These are phyloP conservation scores for Atrina japonica DNA, from an alignment of 2,888 invertebrate genomes.

Conservation along the genomic window DNA sequence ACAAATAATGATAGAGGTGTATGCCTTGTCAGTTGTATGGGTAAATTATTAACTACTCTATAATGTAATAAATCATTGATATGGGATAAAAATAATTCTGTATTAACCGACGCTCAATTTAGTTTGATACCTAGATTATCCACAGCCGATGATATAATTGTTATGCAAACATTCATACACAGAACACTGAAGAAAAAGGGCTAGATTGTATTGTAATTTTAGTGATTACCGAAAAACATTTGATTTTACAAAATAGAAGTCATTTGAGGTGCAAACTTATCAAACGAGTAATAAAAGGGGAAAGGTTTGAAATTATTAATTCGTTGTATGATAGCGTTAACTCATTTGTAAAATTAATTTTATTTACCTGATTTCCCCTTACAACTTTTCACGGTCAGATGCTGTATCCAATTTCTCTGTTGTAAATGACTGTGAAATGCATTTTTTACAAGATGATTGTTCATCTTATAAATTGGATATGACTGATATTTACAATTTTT, in stretches of 20 bases:
- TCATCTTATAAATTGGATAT: too few species aligned
- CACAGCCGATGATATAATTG: slow-evolving; percentile 1
- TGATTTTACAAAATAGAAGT: not conserved
- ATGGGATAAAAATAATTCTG: not conserved
- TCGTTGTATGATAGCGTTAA: not conserved
- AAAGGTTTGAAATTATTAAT: not conserved
- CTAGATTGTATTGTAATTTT: not conserved
- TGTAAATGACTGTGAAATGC: too few species aligned
- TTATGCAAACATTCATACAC: not conserved
- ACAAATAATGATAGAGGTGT: slow-evolving; percentile 1
- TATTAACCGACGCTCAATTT: slow-evolving; percentile 8
- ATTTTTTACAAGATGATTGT: too few species aligned
- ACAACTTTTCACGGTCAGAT: not conserved
- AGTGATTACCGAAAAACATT: not conserved
- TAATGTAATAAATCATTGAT: not conserved
- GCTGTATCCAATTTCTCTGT: not conserved
- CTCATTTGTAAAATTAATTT: not conserved
- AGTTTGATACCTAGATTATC: not conserved
- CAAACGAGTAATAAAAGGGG: slow-evolving; percentile 1
- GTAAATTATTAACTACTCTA: not conserved
- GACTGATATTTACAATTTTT: too few species aligned
- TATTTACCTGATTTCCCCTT: not conserved
- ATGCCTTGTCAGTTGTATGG: not conserved
- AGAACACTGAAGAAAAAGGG: slow-evolving; percentile 5
- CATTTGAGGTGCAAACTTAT: not conserved